Percentiles rank a stretch among this genome's conserved stretches.
phyloP scores from a whole-genome alignment of 1,140 invertebrate genomes.

The Akabosia matsudoensis region DNA sequence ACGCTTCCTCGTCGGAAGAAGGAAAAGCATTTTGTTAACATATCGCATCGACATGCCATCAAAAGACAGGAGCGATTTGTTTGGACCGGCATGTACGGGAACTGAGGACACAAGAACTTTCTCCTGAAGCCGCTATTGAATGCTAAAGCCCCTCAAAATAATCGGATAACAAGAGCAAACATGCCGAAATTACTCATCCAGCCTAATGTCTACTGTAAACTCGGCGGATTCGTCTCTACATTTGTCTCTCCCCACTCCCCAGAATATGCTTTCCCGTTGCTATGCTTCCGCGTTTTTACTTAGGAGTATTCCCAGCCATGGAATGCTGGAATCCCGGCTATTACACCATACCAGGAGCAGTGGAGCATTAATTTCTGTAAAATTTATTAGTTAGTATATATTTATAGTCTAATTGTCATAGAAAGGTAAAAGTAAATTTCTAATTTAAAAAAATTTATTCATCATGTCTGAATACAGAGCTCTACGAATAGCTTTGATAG shows the following conservation, averaged over 20 bases:
- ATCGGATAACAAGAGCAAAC: constrained; percentile 24
- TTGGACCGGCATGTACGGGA: background rate
- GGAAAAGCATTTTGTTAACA: constrained; percentile 16
- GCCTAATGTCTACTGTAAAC: constrained; percentile 19
- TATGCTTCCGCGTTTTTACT: no score
- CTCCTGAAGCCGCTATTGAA: no score
- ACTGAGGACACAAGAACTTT: background rate
- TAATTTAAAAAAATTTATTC: no score
- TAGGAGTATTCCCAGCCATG: background rate
- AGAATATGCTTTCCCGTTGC: background rate
- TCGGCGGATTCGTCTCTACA: background rate
- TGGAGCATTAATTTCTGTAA: no score
- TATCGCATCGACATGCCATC: constrained; percentile 21
- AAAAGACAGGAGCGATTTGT: constrained; percentile 20
- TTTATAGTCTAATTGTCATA: no score
- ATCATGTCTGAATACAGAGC: no score
- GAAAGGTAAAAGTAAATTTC: no score
- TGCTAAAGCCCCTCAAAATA: constrained; percentile 1
- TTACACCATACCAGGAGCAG: no score
- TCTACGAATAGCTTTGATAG: no score
- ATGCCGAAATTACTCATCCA: constrained; percentile 16
- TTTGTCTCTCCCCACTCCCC: background rate
- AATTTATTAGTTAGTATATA: no score
- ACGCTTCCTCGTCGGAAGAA: background rate
- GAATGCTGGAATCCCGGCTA: no score